Base-by-base conservation (phyloP, 2,113 vertebrate genomes). In the Collichthys lucidus region DNA sequence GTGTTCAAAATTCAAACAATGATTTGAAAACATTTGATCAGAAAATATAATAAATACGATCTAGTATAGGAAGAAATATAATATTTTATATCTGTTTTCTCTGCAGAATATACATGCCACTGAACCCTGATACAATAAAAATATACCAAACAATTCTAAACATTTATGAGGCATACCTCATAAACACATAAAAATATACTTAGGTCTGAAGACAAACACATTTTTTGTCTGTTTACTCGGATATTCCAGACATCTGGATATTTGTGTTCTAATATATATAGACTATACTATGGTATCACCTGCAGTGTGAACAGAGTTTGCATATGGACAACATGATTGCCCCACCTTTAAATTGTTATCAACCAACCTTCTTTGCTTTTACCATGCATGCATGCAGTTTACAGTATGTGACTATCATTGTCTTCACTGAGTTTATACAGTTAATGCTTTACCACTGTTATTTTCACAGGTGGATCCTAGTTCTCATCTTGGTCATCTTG, bases 401-500 rank as follows among this genome's bases (percentile, higher is more conserved):
- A 26, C 26, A 26, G 26, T 26, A 20, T 26, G 8, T 47, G 6
- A 31, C 19, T 16, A 5, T n/a, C 17, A 26, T 63, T 44, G 24
- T 2, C 0, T 4, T 49, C 6, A 15, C 71, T 59, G 11, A 63
- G 19, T 47, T 49, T 17, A 11, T 17, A 11, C 2, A n/a, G 11
- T 16, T 57, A 53, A 59, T 53, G 9, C 57, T 11, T 62, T 31
- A 3, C 10, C 2, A 20, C 19, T 79, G 44, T 84, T 65, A 2
- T 15, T 16, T 86, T 75, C 24, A 19, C 89, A 93, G 91, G 70
- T 91, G 89, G 85, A 77, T 84, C 31, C 59, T 90, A 35, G 26
- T 83, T 40, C 35, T 40, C 35, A 8, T 40, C 11, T 71, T 87
- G 66, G 56, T 78, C 24, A 15, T 89, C 56, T 44, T 66, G 80